Evolutionary conservation across 2,113 vertebrate species (phyloP), one percentile per base, ranked within the genome.

Genomic region (Rhabdomys dilectus): DNA sequence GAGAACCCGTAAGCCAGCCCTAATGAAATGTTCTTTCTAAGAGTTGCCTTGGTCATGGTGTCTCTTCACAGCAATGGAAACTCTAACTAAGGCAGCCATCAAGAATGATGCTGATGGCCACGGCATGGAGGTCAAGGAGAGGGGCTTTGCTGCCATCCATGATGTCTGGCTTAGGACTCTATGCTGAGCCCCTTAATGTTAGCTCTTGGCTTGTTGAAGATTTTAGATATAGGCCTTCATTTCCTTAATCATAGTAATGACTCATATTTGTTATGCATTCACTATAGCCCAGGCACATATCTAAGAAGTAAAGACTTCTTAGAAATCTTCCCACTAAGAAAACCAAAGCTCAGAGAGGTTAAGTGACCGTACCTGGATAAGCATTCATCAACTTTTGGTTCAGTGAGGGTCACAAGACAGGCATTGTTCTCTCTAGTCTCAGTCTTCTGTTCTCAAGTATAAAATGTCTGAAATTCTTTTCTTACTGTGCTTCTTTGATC

Each of bases 61-160:
- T 68, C 64, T 68, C 5, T 68, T 68, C 64, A 68, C 19, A 68
- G 29, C 31, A 68, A 34, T 68, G 10, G 12, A 68, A 68, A 68
- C 64, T 34, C 64, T 68, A 64, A 64, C 62, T 64, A 68, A 68
- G 31, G 16, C 60, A 66, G 42, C 62, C 72, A 24, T 42, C 68
- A 39, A 7, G 29, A 42, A 11, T 5, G 0, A 16, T 9, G 78
- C 7, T 3, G 56, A 22, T 10, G 24, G 31, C 3, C 8, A 42
- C 4, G 31, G 8, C 19, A 4, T 21, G 58, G 17, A n/a, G 1
- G 36, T 3, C 64, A 93, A 56, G 48, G 7, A 39, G 56, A 42
- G 17, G 1, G 53, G 34, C 17, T n/a, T 29, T 39, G 10, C 29
- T 24, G 86, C 13, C 34, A 84, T 42, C 39, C 0, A 0, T 1